Conservation (phyloP, 2,113 vertebrate species). For the Petromus typicus region DNA sequence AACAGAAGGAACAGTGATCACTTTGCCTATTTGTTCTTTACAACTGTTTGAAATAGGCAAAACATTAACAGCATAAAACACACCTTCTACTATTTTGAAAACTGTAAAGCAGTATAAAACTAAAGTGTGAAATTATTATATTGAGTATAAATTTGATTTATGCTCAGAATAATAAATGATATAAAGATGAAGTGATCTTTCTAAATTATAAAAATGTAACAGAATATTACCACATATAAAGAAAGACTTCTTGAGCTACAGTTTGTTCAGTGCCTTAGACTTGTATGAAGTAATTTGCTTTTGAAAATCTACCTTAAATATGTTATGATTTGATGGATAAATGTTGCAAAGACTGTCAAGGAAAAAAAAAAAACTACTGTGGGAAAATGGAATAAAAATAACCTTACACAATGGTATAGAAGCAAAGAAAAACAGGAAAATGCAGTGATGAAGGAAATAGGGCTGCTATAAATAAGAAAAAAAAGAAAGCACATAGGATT, state of each 20-base stretch:
- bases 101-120: not conserved
- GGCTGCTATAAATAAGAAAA: constrained; percentile 6
- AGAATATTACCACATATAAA: constrained; percentile 16
- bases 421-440: constrained; percentile 59
- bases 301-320: constrained; percentile 60
- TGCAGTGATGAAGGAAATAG: constrained; percentile 44
- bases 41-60: not conserved
- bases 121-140: constrained; percentile 1
- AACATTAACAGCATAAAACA: not conserved
- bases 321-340: constrained; percentile 32
- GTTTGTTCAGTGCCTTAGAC: not conserved
- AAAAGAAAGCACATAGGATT: not conserved
- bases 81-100: constrained; percentile 23
- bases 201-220: constrained; percentile 58
- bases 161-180: not conserved
- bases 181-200: constrained; percentile 25
- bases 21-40: not conserved
- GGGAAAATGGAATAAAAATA: constrained; percentile 60
- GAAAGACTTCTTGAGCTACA: not conserved
- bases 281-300: constrained; percentile 43
- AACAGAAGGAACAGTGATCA: not conserved
- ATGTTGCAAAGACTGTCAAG: constrained; percentile 50
- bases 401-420: not conserved
- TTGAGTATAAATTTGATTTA: not conserved
- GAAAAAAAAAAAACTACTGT: constrained; percentile 62